phyloP scores from a whole-genome alignment of 2,113 vertebrate species.

The Murina feae region DNA sequence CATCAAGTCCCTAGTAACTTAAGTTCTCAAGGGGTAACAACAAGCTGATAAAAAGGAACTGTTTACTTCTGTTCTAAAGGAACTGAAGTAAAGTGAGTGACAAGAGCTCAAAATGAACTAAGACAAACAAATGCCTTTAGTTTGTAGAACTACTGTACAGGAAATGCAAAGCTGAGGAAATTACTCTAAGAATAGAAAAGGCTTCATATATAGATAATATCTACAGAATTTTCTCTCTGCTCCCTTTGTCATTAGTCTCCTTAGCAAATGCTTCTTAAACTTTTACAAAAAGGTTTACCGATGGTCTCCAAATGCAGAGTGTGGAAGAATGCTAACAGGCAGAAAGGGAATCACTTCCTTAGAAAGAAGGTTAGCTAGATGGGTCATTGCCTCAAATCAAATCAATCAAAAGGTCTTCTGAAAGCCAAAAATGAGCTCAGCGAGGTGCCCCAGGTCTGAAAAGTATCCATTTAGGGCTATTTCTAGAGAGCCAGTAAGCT shows the following conservation, averaged over 20 bases:
- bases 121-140: not conserved
- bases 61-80: too few species aligned
- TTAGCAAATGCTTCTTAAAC: not conserved
- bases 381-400: not conserved
- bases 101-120: not conserved
- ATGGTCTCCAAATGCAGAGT: not conserved
- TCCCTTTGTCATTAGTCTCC: not conserved
- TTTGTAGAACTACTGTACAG: not conserved
- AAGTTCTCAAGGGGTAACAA: not conserved
- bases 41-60: not conserved
- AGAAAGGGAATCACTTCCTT: not conserved
- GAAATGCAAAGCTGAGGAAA: not conserved
- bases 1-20: not conserved
- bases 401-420: not conserved
- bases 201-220: not conserved
- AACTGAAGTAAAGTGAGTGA: not conserved
- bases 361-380: not conserved
- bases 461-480: not conserved
- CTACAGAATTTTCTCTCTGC: not conserved
- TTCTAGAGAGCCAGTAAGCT: not conserved
- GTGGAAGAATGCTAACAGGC: not conserved
- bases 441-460: not conserved
- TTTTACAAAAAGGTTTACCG: not conserved
- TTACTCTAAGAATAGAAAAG: not conserved
- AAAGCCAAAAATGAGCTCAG: not conserved